Percentiles rank a stretch among this genome's conserved stretches.
Conservation (phyloP, 2,888 invertebrate genomes). For the Tigriopus californicus region DNA sequence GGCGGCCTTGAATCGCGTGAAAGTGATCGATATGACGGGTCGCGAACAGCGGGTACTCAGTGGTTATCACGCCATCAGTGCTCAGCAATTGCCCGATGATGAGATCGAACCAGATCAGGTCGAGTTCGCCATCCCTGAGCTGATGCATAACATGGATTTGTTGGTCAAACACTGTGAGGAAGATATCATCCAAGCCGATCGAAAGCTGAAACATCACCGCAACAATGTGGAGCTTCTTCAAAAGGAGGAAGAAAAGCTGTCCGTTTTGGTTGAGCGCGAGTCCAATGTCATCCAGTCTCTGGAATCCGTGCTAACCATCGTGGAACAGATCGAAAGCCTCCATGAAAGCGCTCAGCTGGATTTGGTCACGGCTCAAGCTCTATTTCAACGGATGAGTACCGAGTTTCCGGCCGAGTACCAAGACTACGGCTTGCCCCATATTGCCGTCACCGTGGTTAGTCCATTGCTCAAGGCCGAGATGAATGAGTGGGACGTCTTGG, state of each 20-base stretch:
- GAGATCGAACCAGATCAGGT: constrained; percentile 33
- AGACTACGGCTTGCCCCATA: constrained; percentile 26
- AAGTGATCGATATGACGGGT: constrained; percentile 98
- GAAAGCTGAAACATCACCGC: constrained; percentile 50
- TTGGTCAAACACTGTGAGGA: constrained; percentile 85
- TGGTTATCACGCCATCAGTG: constrained; percentile 76
- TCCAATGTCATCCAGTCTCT: constrained; percentile 49
- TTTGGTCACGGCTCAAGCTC: constrained; percentile 37
- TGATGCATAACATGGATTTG: constrained; percentile 75
- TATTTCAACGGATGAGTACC: constrained; percentile 38
- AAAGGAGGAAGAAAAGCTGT: constrained; percentile 52
- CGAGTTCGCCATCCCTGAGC: constrained; percentile 52
- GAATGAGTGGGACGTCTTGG: constrained; percentile 57
- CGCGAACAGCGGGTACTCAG: constrained; percentile 75
- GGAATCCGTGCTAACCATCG: constrained; percentile 43
- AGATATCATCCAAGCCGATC: constrained; percentile 72
- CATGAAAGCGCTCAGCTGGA: constrained; percentile 33
- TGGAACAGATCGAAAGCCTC: constrained; percentile 34
- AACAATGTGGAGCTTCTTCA: constrained; percentile 59
- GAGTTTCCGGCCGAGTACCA: constrained; percentile 18
- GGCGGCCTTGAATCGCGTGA: constrained; percentile 60
- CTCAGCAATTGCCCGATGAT: constrained; percentile 38
- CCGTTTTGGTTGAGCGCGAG: constrained; percentile 47
- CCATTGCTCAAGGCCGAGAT: constrained; percentile 59
- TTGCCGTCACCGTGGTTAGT: constrained; percentile 64